These are phyloP conservation scores for Nasonia oneida DNA, from an alignment of 2,888 invertebrate genomes.

Conservation along the genomic window DNA sequence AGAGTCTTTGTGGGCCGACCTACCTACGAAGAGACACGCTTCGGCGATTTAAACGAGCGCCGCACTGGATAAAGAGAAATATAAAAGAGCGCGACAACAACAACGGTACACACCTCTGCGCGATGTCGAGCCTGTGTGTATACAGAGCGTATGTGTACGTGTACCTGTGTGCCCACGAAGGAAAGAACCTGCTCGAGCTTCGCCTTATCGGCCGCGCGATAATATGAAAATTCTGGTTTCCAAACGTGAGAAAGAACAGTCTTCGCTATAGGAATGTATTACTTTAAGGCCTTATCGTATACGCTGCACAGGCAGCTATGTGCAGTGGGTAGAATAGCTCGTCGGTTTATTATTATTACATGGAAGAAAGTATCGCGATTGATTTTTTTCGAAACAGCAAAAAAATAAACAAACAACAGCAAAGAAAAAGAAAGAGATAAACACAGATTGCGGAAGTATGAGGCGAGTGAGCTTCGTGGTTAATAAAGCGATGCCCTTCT, in stretches of 20 bases:
- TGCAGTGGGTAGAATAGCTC: not conserved
- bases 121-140: not conserved
- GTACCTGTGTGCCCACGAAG: conserved; percentile 6
- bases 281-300: not conserved
- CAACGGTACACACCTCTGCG: not conserved
- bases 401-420: not conserved
- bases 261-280: not conserved
- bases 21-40: conserved; percentile 18
- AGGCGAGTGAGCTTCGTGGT: conserved; percentile 49
- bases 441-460: not conserved
- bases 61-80: conserved; percentile 34
- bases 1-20: not conserved
- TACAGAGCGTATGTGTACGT: not conserved
- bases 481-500: conserved; percentile 65
- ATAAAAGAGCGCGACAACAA: not conserved
- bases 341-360: not conserved
- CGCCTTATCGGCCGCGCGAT: conserved; percentile 61
- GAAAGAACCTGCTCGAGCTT: conserved; percentile 40
- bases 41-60: conserved; percentile 18
- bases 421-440: not conserved
- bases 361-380: not conserved
- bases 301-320: not conserved
- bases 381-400: not conserved
- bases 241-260: conserved; percentile 60
- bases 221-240: conserved; percentile 64